Percentiles rank a stretch among this genome's conserved stretches.
Evolutionary conservation across 2,797 vertebrate genomes (phyloP).

Genomic region (Sebastes aleutianus): DNA sequence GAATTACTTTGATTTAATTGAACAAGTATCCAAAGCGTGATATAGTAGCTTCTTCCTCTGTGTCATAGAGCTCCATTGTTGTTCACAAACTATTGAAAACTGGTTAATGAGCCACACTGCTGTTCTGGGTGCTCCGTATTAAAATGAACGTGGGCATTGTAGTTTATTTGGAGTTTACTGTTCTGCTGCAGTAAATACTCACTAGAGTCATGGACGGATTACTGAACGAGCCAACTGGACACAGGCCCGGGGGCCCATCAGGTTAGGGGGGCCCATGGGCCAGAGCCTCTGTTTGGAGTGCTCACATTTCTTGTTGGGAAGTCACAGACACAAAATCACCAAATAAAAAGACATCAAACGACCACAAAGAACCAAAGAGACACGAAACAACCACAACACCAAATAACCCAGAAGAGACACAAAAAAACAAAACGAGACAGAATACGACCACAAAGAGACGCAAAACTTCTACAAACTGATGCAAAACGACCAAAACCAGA

Average conservation of each 20-base stretch:
- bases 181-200: neutral
- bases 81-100: too few relatives aligned
- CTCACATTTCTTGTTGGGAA: neutral
- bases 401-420: too few relatives aligned
- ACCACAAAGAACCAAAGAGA: too few relatives aligned
- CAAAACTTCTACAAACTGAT: too few relatives aligned
- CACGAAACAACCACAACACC: too few relatives aligned
- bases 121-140: neutral
- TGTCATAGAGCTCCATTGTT: neutral
- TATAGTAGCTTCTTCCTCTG: neutral
- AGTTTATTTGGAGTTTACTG: neutral
- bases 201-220: neutral
- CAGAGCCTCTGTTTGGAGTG: neutral
- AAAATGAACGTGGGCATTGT: neutral
- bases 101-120: too few relatives aligned
- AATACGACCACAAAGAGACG: neutral
- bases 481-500: too few relatives aligned
- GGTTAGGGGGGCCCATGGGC: too few relatives aligned
- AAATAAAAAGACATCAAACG: neutral
- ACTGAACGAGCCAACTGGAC: neutral
- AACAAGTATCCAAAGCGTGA: neutral
- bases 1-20: neutral
- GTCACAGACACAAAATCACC: neutral
- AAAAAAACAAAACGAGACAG: neutral
- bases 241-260: neutral